These are phyloP conservation scores for Hippocampus barbouri DNA, from an alignment of 2,113 vertebrate species.

Conservation along the genomic window DNA sequence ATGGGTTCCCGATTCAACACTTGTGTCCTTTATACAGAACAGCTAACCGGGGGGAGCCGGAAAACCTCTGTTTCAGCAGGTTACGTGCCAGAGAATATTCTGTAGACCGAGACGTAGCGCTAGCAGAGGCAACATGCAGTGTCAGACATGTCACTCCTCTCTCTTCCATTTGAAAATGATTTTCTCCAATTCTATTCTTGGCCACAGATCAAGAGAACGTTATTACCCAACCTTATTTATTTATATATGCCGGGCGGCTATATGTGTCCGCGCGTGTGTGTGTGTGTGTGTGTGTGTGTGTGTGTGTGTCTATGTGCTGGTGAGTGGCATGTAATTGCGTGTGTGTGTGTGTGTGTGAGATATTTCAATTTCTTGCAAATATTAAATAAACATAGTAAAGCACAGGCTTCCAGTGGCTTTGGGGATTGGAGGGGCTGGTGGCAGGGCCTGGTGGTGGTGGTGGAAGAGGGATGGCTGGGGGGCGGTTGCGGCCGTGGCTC, in stretches of 20 bases:
- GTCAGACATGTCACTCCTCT: conserved; percentile 64
- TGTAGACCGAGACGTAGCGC: conserved; percentile 37
- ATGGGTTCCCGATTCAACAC: background rate
- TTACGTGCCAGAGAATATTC: background rate
- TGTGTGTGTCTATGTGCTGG: conserved; percentile 33
- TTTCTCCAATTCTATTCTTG: conserved; percentile 66
- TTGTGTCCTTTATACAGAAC: background rate
- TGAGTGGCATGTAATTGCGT: conserved; percentile 28
- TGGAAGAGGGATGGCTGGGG: conserved; percentile 57
- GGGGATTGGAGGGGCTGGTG: conserved; percentile 60
- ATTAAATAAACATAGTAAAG: conserved; percentile 82
- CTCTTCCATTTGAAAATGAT: conserved; percentile 67
- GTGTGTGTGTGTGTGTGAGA: conserved; percentile 53
- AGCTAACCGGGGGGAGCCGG: background rate
- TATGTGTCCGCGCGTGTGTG: conserved; percentile 28
- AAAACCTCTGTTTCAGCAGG: background rate
- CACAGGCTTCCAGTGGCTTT: conserved; percentile 75
- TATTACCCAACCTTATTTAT: conserved; percentile 74
- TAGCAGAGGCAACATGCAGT: conserved; percentile 53
- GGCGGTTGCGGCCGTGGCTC: conserved; percentile 69
- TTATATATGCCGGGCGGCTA: conserved; percentile 68
- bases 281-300: conserved; percentile 50
- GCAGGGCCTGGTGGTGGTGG: conserved; percentile 59
- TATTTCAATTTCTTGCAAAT: conserved; percentile 86
- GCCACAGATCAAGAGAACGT: conserved; percentile 71